Evolutionary conservation across 2,113 vertebrate genomes (phyloP).

Genomic region (Cheirogaleus medius): DNA sequence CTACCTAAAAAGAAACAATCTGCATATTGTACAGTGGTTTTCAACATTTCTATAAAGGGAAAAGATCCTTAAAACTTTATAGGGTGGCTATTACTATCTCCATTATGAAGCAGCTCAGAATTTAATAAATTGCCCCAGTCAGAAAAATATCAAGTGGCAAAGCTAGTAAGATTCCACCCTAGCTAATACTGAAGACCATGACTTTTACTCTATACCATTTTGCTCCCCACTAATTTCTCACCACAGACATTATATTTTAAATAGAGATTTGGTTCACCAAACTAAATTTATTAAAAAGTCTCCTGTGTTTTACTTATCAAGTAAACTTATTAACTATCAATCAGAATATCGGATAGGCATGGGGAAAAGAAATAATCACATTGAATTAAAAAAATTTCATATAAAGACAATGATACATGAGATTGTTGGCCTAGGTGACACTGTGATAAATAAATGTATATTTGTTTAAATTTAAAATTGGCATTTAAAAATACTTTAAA

Average conservation of each 20-base stretch:
- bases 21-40: not conserved
- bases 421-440: not conserved
- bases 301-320: not conserved
- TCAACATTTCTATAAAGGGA: not conserved
- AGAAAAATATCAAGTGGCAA: not conserved
- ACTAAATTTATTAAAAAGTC: constrained; percentile 7
- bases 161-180: not conserved
- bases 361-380: not conserved
- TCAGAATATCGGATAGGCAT: not conserved
- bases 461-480: constrained; percentile 13
- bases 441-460: not conserved
- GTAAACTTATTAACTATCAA: constrained; percentile 1
- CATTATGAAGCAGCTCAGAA: not conserved
- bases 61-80: not conserved
- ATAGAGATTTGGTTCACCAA: not conserved
- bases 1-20: not conserved
- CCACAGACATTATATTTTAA: not conserved
- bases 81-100: not conserved
- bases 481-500: not conserved
- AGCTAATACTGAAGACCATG: not conserved
- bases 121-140: not conserved
- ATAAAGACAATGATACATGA: not conserved
- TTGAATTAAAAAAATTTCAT: not conserved
- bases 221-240: not conserved
- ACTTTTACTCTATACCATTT: not conserved